These are phyloP conservation scores for Clusia tigrina DNA, from an alignment of 2,888 invertebrate genomes.

Conservation along the genomic window DNA sequence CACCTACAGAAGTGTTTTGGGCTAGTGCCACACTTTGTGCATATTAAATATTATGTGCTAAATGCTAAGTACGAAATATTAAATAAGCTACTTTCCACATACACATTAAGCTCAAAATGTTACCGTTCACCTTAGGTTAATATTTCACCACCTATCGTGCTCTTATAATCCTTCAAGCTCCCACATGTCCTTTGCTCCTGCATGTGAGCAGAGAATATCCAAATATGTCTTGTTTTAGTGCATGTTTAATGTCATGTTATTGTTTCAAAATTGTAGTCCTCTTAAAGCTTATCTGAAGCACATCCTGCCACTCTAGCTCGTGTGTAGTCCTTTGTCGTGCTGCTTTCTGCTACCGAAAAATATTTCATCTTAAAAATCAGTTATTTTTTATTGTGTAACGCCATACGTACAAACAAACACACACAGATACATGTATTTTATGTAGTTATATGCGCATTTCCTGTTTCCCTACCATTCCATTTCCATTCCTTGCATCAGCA, in stretches of 20 bases:
- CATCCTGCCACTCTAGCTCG: slow-evolving; percentile 34
- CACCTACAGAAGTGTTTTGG: no score
- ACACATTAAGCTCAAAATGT: neutral
- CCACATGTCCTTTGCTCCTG: neutral
- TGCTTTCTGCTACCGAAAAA: neutral
- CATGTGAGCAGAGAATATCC: slow-evolving; percentile 17
- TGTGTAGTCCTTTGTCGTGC: neutral
- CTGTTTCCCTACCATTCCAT: slow-evolving; percentile 52
- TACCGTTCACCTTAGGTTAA: slow-evolving; percentile 25
- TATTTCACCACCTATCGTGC: slow-evolving; percentile 35
- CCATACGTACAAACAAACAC: no score
- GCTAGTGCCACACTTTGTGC: no score
- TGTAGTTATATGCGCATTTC: slow-evolving; percentile 58
- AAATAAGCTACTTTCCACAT: no score
- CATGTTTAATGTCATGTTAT: slow-evolving; percentile 42
- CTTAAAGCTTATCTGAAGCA: slow-evolving; percentile 34
- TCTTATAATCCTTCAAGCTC: slow-evolving; percentile 17
- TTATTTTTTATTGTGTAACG: neutral
- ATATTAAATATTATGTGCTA: no score
- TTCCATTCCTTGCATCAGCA: slow-evolving; percentile 32
- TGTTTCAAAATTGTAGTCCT: slow-evolving; percentile 39
- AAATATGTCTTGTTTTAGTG: slow-evolving; percentile 34
- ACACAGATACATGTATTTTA: slow-evolving; percentile 13
- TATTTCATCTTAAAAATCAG: neutral
- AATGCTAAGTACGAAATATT: no score